Conservation (phyloP, 1,140 invertebrate genomes). For the Drosophila nebulosa region DNA sequence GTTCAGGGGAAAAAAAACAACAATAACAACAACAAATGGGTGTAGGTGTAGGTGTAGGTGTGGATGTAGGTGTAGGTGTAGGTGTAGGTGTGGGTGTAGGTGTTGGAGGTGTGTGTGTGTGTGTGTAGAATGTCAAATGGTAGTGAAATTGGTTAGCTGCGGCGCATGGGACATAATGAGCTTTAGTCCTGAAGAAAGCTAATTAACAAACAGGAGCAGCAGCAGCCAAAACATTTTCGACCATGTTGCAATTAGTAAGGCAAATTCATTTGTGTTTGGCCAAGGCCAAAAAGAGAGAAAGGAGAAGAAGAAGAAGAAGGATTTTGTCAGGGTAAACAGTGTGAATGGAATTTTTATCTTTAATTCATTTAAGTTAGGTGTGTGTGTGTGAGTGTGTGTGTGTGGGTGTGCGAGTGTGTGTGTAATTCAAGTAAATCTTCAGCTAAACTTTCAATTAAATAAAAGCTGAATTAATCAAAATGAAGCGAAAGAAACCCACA, state of each 20-base stretch:
- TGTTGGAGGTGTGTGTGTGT: not conserved
- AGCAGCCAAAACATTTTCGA: not conserved
- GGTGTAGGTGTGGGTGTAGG: too few species aligned
- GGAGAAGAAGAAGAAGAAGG: too few species aligned
- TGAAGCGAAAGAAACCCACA: constrained; percentile 1
- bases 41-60: too few species aligned
- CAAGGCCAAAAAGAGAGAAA: not conserved
- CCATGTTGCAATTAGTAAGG: not conserved
- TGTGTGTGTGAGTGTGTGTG: too few species aligned
- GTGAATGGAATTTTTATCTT: not conserved
- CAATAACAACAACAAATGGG: constrained; percentile 2
- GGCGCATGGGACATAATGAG: not conserved
- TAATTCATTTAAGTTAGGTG: constrained; percentile 35
- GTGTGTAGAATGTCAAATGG: not conserved
- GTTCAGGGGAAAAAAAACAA: constrained; percentile 23
- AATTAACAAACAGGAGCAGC: not conserved
- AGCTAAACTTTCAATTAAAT: constrained; percentile 69
- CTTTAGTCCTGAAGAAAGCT: not conserved
- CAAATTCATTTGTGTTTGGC: not conserved
- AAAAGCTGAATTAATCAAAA: constrained; percentile 70
- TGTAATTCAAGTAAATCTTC: constrained; percentile 54
- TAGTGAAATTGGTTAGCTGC: not conserved
- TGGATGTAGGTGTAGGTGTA: not conserved
- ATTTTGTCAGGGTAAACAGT: not conserved
- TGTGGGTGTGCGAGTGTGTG: too few species aligned